Conservation (phyloP, 2,797 vertebrate species). For the Eurystomus glaucurus region DNA sequence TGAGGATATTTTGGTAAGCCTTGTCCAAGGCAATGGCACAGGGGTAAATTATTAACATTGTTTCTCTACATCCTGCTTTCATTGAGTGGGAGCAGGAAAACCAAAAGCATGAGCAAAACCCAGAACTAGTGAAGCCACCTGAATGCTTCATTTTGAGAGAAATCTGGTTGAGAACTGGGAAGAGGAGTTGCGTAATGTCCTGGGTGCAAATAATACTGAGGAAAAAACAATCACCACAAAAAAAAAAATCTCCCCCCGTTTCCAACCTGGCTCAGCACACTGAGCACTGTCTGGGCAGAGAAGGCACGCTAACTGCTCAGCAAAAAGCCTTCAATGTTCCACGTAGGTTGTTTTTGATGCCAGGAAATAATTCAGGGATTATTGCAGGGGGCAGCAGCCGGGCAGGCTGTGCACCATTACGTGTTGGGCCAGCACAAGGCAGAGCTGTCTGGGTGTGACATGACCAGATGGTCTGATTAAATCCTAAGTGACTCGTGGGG, state of each 20-base stretch:
- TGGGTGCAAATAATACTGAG: background rate
- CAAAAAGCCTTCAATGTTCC: background rate
- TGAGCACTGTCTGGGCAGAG: background rate
- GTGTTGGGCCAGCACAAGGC: rapidly evolving
- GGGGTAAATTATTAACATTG: background rate
- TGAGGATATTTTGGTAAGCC: background rate
- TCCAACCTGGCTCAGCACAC: background rate
- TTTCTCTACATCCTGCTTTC: background rate
- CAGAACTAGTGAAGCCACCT: background rate
- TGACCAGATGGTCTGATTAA: background rate
- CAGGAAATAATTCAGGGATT: background rate
- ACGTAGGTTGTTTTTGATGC: background rate
- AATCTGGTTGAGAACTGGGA: background rate
- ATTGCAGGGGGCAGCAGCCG: rapidly evolving
- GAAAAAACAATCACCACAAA: rapidly evolving
- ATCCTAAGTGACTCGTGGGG: background rate
- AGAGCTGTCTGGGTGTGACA: rapidly evolving
- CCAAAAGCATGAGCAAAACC: background rate
- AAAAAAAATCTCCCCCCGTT: background rate
- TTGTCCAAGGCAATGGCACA: background rate
- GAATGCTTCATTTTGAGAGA: background rate
- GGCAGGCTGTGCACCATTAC: background rate
- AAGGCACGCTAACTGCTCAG: background rate
- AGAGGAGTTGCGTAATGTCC: background rate
- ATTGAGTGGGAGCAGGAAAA: background rate